Base-by-base conservation (phyloP, 2,888 invertebrate genomes). In the Dexiosoma caninum region DNA sequence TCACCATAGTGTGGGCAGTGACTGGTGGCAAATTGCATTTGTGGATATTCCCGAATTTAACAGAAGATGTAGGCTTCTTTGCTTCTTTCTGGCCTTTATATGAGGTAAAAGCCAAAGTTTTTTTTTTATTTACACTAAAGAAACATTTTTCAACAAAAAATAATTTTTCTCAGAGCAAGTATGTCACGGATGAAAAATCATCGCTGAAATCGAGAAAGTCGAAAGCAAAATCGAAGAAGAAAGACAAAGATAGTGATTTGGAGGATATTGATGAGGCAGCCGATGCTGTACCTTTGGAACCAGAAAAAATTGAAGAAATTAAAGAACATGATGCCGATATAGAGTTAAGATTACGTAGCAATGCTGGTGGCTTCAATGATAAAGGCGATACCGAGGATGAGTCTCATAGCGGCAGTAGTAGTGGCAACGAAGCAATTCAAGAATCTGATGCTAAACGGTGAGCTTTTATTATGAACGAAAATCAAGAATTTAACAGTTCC, bases 1-100 rank as follows among this genome's bases (percentile, higher is more conserved):
- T 99, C 91, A 96, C 96, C 84, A 87, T 95, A 8, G 94, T 99
- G 19, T 99, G 98, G 98, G 88, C 95, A 9, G 85, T 95, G 14
- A 96, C 98, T 0, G 92, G 96, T 78, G 96, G 98, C 5, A 93
- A 95, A 85, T 96, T 98, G 90, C 97, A 98, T 88, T 92, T 99
- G 83, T 99, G 99, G 99, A 93, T 99, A 83, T 92, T 99, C 86
- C 99, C 99, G n/a, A 99, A 99, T 91, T 92, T 99, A 49, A 98
- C 98, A 0, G 99, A 99, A 90, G 99, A 99, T 88, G 99, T 99
- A 30, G 98, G 99, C 66, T 98, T 99, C 92, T 95, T 99, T 84
- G 98, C 98, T 7, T 99, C 98, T 0, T 99, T 99, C 92, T 97
- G 97, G 95, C 99, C 99, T 2, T 92, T 98, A 0, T 98, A 98